These are phyloP conservation scores for Atherinomorus stipes DNA, from an alignment of 2,113 vertebrate species.

Conservation along the genomic window DNA sequence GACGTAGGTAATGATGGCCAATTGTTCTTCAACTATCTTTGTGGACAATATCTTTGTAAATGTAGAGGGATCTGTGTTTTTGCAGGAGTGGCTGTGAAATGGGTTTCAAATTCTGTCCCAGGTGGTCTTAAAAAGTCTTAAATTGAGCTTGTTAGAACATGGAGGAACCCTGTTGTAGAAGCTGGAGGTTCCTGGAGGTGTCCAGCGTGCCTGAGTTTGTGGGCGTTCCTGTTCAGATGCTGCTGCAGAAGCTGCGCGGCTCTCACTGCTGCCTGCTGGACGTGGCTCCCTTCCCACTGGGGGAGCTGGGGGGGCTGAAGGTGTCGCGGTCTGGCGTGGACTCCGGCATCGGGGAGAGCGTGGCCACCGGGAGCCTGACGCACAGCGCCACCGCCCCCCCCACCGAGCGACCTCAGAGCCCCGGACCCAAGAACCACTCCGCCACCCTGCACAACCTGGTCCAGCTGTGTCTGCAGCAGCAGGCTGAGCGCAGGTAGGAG, in stretches of 20 bases:
- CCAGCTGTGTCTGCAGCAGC: conserved; percentile 94
- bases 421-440: conserved; percentile 92
- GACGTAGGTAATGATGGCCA: no score
- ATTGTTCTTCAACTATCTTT: no score
- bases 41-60: no score
- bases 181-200: no score
- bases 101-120: no score
- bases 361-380: conserved; percentile 87
- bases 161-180: no score
- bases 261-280: conserved; percentile 89
- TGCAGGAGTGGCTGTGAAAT: no score
- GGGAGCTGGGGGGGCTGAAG: conserved; percentile 90
- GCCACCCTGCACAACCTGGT: conserved; percentile 93
- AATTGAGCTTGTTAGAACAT: no score
- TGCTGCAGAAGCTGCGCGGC: conserved; percentile 95
- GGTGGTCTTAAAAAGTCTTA: no score
- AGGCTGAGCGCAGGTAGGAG: conserved; percentile 87
- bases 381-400: conserved; percentile 87
- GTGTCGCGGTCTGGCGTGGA: conserved; percentile 93
- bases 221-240: conserved; percentile 84
- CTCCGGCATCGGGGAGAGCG: conserved; percentile 94
- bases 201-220: conserved; percentile 2
- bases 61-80: no score
- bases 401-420: conserved; percentile 88
- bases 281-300: conserved; percentile 84